phyloP scores from a whole-genome alignment of 2,888 invertebrate genomes.

The Ditylenchus weischeri region DNA sequence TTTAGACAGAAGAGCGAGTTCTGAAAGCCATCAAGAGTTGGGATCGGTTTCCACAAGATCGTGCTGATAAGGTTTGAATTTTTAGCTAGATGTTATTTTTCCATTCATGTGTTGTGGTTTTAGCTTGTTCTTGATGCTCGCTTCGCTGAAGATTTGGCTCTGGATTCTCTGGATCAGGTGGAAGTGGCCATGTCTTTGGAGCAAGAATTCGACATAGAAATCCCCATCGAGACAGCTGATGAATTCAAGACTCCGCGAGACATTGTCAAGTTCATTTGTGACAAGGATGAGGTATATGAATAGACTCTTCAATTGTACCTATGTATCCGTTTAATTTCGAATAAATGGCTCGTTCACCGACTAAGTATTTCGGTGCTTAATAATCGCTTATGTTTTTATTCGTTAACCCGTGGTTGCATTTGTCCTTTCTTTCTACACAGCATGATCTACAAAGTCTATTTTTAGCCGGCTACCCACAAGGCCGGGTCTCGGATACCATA shows the following conservation, averaged over 20 bases:
- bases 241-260: conserved; percentile 82
- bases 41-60: conserved; percentile 54
- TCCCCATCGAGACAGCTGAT: conserved; percentile 93
- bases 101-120: too few relatives aligned
- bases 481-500: too few relatives aligned
- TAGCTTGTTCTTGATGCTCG: conserved; percentile 81
- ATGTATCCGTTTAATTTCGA: too few relatives aligned
- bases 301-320: conserved; percentile 19
- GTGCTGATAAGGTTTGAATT: conserved; percentile 71
- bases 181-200: conserved; percentile 99
- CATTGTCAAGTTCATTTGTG: conserved; percentile 89
- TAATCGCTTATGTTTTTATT: too few relatives aligned
- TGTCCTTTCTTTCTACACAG: too few relatives aligned
- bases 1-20: conserved; percentile 55
- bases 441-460: too few relatives aligned
- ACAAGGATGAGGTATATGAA: conserved; percentile 67
- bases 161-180: conserved; percentile 97
- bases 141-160: conserved; percentile 81
- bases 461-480: too few relatives aligned
- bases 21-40: conserved; percentile 54
- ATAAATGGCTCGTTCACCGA: too few relatives aligned
- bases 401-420: too few relatives aligned
- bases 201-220: conserved; percentile 92
- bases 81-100: too few relatives aligned
- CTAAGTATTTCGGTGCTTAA: neutral